Evolutionary conservation across 2,113 vertebrate genomes (phyloP).

Genomic region (Mobula birostris): DNA sequence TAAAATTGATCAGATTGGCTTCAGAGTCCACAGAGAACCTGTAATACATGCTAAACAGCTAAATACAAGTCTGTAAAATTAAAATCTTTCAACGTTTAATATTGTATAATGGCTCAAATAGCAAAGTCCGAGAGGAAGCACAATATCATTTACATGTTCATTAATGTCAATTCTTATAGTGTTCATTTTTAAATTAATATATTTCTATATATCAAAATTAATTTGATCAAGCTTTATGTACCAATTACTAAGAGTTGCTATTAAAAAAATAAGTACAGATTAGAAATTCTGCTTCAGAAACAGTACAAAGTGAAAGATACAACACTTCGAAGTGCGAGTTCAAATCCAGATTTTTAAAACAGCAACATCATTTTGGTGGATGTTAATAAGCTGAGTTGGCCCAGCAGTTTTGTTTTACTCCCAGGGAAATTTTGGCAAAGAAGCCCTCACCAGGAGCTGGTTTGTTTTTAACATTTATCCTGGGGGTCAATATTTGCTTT

Average conservation of each 20-base stretch:
- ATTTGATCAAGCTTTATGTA: no score
- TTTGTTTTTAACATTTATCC: constrained; percentile 11
- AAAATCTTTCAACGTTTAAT: not conserved
- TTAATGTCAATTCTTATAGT: not conserved
- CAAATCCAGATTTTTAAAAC: not conserved
- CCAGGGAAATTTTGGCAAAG: not conserved
- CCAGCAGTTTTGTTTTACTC: not conserved
- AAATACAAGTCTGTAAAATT: not conserved
- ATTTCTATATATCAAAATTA: not conserved
- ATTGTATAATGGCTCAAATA: not conserved
- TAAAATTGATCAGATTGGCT: not conserved
- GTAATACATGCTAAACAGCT: not conserved
- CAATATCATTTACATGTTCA: not conserved
- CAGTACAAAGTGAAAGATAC: not conserved
- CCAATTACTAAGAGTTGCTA: no score
- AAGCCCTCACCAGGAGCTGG: not conserved
- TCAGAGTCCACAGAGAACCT: not conserved
- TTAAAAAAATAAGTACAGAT: not conserved
- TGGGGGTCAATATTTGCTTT: not conserved
- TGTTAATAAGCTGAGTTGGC: not conserved
- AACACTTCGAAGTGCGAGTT: not conserved
- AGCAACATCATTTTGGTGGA: not conserved
- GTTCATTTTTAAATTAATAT: constrained; percentile 10
- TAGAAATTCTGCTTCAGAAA: not conserved
- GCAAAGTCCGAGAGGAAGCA: not conserved